Percentiles rank a stretch among this genome's conserved stretches.
Evolutionary conservation across 2,888 invertebrate species (phyloP).

Genomic region (Parnassius orleans): DNA sequence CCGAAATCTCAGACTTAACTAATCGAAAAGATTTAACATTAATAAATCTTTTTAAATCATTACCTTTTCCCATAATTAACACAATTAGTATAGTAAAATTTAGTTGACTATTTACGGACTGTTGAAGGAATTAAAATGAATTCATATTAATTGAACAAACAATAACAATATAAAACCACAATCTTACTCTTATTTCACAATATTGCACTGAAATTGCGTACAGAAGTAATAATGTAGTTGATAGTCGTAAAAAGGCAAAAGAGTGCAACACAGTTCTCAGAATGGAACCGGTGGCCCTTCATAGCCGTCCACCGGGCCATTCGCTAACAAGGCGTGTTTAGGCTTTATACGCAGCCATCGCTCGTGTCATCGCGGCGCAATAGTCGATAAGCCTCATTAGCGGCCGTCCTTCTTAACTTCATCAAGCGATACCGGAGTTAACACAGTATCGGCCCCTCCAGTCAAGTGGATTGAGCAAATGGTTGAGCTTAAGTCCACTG

Average conservation of each 20-base stretch:
- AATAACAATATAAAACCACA: too few relatives aligned
- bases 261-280: conserved; percentile 16
- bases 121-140: too few relatives aligned
- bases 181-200: too few relatives aligned
- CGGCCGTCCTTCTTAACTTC: conserved; percentile 59
- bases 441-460: conserved; percentile 14
- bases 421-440: conserved; percentile 51
- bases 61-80: too few relatives aligned
- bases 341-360: conserved; percentile 59
- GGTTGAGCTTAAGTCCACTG: conserved; percentile 11
- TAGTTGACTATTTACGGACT: too few relatives aligned
- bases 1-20: too few relatives aligned
- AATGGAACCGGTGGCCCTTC: conserved; percentile 15
- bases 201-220: too few relatives aligned
- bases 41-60: too few relatives aligned
- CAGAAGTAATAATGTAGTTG: conserved; percentile 3
- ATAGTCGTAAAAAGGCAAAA: conserved; percentile 10
- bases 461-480: conserved; percentile 26
- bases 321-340: conserved; percentile 57
- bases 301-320: conserved; percentile 34
- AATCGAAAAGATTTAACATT: too few relatives aligned
- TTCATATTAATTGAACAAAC: too few relatives aligned
- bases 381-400: conserved; percentile 73
- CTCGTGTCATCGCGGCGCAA: conserved; percentile 60
- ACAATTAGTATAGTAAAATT: too few relatives aligned